A percentile compares a stretch with the other conserved stretches of the same genome.
Evolutionary conservation across 2,113 vertebrate species (phyloP).

Genomic region (Chrysochloris asiatica): DNA sequence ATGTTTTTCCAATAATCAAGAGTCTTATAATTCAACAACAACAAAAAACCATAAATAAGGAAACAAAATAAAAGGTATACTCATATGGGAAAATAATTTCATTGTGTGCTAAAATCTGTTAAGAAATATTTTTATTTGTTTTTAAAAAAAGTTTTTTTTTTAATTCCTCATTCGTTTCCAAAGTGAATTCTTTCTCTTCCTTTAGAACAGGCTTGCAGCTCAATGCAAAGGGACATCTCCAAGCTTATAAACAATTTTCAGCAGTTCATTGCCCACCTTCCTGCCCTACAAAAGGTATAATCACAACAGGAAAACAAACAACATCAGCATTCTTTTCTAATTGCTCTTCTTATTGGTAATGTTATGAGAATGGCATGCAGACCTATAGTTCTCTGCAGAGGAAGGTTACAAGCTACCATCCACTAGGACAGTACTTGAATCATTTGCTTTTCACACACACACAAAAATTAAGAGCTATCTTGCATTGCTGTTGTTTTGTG

Average conservation of each 20-base stretch:
- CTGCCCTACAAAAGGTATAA: neutral
- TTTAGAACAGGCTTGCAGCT: constrained; percentile 20
- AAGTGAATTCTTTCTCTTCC: neutral
- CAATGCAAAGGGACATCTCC: neutral
- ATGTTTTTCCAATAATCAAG: neutral
- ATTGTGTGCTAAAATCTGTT: constrained; percentile 39
- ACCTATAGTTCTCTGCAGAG: neutral
- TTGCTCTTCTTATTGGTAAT: neutral
- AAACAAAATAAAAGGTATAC: constrained; percentile 30
- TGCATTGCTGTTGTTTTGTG: too few relatives aligned
- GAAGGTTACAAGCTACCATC: neutral
- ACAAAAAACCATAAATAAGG: constrained; percentile 16
- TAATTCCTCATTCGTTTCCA: constrained; percentile 15
- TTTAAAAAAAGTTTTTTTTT: constrained; percentile 8
- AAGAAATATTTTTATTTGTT: constrained; percentile 56
- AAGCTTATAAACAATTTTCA: neutral
- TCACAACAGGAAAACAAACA: neutral
- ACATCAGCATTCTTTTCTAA: neutral
- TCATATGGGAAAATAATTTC: constrained; percentile 40
- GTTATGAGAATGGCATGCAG: neutral
- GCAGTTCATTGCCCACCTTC: neutral
- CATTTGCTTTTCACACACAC: neutral
- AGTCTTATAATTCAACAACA: constrained; percentile 31
- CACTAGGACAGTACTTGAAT: neutral
- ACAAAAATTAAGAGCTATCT: too few relatives aligned